A percentile compares a stretch with the other conserved stretches of the same genome.
These are phyloP conservation scores for Garra rufa DNA, from an alignment of 2,113 vertebrate species.

Conservation along the genomic window DNA sequence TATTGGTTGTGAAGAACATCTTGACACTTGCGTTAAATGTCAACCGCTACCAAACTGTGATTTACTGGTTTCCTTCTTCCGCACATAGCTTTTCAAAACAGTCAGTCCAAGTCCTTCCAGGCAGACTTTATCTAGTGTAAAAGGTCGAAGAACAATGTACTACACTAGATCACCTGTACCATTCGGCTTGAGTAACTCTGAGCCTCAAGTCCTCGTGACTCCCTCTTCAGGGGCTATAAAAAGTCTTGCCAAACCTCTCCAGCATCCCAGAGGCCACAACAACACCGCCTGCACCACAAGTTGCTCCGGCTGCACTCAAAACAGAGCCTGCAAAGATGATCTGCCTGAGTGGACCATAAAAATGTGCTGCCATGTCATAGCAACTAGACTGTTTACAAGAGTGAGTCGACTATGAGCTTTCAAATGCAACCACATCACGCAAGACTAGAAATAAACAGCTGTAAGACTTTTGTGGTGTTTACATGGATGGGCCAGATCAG, in stretches of 20 bases:
- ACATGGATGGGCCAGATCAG: neutral
- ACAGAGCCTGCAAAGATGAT: constrained; percentile 5
- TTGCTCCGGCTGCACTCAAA: constrained; percentile 14
- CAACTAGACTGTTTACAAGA: neutral
- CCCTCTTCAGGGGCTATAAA: constrained; percentile 23
- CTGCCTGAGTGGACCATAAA: neutral
- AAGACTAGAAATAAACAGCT: neutral
- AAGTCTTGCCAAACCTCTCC: constrained; percentile 17
- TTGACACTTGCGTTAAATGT: neutral
- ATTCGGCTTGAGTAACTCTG: neutral
- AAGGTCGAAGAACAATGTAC: neutral
- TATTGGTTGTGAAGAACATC: neutral
- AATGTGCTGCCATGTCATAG: constrained; percentile 15
- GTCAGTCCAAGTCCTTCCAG: neutral
- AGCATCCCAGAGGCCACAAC: constrained; percentile 28
- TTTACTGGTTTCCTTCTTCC: neutral
- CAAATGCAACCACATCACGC: neutral
- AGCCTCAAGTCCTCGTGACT: constrained; percentile 26
- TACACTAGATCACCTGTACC: neutral
- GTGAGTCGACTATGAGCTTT: neutral
- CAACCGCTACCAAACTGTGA: neutral
- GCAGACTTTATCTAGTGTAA: neutral
- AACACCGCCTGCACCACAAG: neutral
- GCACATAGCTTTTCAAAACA: neutral
- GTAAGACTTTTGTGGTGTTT: neutral